Evolutionary conservation across 1,140 invertebrate species (phyloP).

Genomic region (Meloidogyne hapla): DNA sequence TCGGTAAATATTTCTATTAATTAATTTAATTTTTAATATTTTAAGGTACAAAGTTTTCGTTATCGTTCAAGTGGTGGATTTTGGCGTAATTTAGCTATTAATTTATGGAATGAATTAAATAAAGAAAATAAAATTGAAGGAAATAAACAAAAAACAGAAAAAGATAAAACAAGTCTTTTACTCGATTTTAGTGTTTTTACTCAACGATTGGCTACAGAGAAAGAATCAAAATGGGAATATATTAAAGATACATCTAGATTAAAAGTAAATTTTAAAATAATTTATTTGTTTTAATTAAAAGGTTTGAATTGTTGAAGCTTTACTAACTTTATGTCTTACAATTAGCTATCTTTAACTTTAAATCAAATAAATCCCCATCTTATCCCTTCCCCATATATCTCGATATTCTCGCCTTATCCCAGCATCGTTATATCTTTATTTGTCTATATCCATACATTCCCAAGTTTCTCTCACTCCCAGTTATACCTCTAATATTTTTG

Average conservation of each 20-base stretch:
- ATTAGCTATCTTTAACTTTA: too few relatives aligned
- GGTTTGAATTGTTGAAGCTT: too few relatives aligned
- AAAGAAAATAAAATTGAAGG: neutral
- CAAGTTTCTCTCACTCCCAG: neutral
- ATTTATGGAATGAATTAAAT: conserved; percentile 13
- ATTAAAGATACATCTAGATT: neutral
- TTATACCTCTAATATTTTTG: too few relatives aligned
- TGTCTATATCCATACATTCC: too few relatives aligned
- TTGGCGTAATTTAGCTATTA: conserved; percentile 20
- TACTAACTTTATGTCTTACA: too few relatives aligned
- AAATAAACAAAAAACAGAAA: neutral
- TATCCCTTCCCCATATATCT: too few relatives aligned
- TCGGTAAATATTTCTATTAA: conserved; percentile 42
- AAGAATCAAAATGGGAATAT: neutral
- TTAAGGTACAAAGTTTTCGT: conserved; percentile 16
- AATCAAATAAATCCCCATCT: too few relatives aligned
- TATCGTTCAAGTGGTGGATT: neutral
- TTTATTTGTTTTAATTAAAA: too few relatives aligned
- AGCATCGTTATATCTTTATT: neutral
- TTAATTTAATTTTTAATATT: neutral
- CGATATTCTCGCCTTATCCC: too few relatives aligned
- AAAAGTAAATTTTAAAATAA: neutral
- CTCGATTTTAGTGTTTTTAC: conserved; percentile 11
- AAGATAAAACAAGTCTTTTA: conserved; percentile 17
- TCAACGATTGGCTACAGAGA: conserved; percentile 4